Base-by-base conservation (phyloP, 2,113 vertebrate genomes). In the Siphamia tubifer region DNA sequence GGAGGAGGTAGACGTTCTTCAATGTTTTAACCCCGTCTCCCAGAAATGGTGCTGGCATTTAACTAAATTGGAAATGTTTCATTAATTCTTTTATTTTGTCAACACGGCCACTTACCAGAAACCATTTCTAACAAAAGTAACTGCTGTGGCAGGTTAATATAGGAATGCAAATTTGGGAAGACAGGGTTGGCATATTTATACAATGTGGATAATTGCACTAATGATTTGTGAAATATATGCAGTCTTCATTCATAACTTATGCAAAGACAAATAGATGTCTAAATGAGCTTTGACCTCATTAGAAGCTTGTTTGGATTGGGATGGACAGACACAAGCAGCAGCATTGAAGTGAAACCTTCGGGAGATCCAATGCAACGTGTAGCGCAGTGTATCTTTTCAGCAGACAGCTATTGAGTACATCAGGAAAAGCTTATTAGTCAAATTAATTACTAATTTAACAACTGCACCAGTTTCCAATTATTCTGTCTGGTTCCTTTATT, bases 371-470 rank as follows among this genome's bases (percentile, higher is more conserved):
- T 51, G 53, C 5, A 20, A 32, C n/a, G 21, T 28, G 13, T 23
- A 64, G 42, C 8, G 12, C 8, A 51, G 48, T 51, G 62, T 65
- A 65, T 66, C 16, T 28, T 35, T 60, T 65, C 47, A 49, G 32
- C 30, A 68, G 71, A 74, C 45, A 74, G 57, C 48, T 66, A 65
- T 55, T 56, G 32, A 79, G 60, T 23, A 21, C 35, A 68, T 70
- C 56, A 52, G 63, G 80, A 88, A 84, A 71, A 72, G 64, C 66
- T 68, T 77, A 77, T 78, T 74, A 23, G 17, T 68, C 23, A 61
- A 67, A 75, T 70, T 15, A 80, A 78, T 81, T 64, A 76, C 31
- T 61, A 63, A 88, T 80, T 81, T 49, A 76, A 24, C 48, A 69
- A 61, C 52, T 23, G 55, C 21, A n/a, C 56, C 58, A 42, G 24